Evolutionary conservation across 2,113 vertebrate genomes (phyloP).

Genomic region (Thalassoma bifasciatum): DNA sequence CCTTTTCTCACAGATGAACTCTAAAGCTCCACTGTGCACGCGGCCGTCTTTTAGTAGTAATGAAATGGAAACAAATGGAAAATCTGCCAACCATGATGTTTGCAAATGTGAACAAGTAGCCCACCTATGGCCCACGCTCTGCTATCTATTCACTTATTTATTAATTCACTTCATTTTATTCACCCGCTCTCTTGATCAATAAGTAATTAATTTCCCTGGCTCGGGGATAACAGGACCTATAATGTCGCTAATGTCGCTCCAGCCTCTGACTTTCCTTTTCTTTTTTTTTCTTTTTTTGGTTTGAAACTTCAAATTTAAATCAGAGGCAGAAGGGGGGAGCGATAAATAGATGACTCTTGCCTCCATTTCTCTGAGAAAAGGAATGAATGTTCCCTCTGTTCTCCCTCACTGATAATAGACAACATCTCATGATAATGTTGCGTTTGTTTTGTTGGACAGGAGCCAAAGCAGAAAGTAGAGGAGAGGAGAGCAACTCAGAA

Average conservation of each 20-base stretch:
- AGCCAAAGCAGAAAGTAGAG: slow-evolving; percentile 21
- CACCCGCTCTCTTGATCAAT: slow-evolving; percentile 78
- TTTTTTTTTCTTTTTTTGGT: slow-evolving; percentile 4
- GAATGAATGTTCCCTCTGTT: slow-evolving; percentile 28
- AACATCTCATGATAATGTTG: slow-evolving; percentile 31
- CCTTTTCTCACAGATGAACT: slow-evolving; percentile 29
- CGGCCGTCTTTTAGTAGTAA: slow-evolving; percentile 48
- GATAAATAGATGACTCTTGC: slow-evolving; percentile 25
- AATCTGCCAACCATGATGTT: slow-evolving; percentile 75
- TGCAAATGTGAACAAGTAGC: slow-evolving; percentile 70
- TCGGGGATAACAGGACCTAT: slow-evolving; percentile 68
- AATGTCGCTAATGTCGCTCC: slow-evolving; percentile 65
- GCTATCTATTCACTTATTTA: slow-evolving; percentile 77
- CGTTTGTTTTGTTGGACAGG: slow-evolving; percentile 36
- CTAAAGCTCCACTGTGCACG: neutral
- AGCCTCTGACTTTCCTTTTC: slow-evolving; percentile 45
- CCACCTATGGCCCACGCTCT: slow-evolving; percentile 66
- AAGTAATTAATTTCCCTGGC: slow-evolving; percentile 83
- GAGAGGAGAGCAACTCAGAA: slow-evolving; percentile 19
- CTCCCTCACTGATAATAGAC: slow-evolving; percentile 18
- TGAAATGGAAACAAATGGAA: slow-evolving; percentile 73
- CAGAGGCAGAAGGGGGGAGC: slow-evolving; percentile 8
- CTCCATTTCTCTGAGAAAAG: slow-evolving; percentile 25
- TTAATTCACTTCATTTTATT: slow-evolving; percentile 81
- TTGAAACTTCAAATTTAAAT: slow-evolving; percentile 61